Evolutionary conservation across 2,797 vertebrate species (phyloP).

Genomic region (Percopsis omiscomaycus): DNA sequence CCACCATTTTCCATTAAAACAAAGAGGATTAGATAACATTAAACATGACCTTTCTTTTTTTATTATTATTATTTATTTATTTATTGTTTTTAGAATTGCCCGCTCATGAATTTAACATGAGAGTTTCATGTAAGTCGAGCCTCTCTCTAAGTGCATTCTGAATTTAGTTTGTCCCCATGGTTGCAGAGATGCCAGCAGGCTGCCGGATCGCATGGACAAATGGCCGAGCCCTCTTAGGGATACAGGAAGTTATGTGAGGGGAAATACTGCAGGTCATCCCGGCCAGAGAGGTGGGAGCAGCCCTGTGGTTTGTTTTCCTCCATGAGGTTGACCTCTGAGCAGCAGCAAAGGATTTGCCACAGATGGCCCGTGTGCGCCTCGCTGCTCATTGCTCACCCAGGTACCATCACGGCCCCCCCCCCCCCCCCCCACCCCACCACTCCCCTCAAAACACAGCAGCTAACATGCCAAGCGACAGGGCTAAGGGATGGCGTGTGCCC

Average conservation of each 20-base stretch:
- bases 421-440: constrained; percentile 63
- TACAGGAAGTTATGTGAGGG: constrained; percentile 29
- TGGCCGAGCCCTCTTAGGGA: constrained; percentile 25
- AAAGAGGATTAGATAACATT: constrained; percentile 17
- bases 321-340: constrained; percentile 67
- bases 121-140: constrained; percentile 46
- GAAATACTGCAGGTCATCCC: constrained; percentile 41
- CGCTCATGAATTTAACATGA: constrained; percentile 17
- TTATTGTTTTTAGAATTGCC: neutral
- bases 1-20: constrained; percentile 24
- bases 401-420: constrained; percentile 53
- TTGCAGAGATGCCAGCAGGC: constrained; percentile 42
- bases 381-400: constrained; percentile 69
- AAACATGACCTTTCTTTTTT: constrained; percentile 19
- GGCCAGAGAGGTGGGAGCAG: constrained; percentile 52
- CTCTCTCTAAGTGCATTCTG: constrained; percentile 43
- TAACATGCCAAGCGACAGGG: constrained; percentile 45
- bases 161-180: constrained; percentile 47
- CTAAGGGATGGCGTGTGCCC: constrained; percentile 44
- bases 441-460: constrained; percentile 52
- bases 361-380: constrained; percentile 72
- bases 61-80: neutral
- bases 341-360: constrained; percentile 48
- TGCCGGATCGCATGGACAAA: constrained; percentile 48
- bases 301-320: constrained; percentile 47